Evolutionary conservation across 1,140 invertebrate genomes (phyloP), one percentile per base, ranked within the genome.

Genomic region (Chelonus insularis): DNA sequence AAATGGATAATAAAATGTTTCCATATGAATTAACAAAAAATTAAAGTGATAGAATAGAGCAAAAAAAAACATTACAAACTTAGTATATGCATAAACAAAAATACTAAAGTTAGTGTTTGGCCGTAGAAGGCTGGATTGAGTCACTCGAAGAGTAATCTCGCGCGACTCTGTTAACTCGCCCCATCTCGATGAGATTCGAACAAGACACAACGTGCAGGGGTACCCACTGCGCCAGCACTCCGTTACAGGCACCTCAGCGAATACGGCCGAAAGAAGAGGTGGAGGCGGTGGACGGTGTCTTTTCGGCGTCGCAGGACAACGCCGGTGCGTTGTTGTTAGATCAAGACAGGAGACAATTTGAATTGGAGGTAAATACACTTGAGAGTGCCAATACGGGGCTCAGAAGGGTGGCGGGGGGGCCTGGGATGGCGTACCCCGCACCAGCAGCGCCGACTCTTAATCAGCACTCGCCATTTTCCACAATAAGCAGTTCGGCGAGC

Each of bases 161-260:
- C 71, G 72, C 70, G 76, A 75, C 77, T 74, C 74, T 70, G 71
- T 71, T 64, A 69, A 73, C 65, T 68, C 70, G 70, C 72, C 74
- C 48, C 72, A 76, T 79, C 78, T 81, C 78, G 78, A 80, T 81
- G 78, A 81, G 78, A 81, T 80, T 79, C 80, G 78, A 80, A 79
- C 80, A 80, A 72, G 78, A 81, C 60, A 73, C 78, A 68, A 74
- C 78, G 78, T 80, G 78, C 78, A 80, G 78, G 78, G 78, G 77
- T 81, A 80, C 79, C 79, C 79, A 80, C 78, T 80, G 79, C 79
- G 79, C 79, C 78, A 80, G 79, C 78, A 79, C 78, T 77, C 78
- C 79, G 71, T 76, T 79, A 75, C 77, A 77, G 67, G 71, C 68
- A 56, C 51, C 57, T 63, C 61, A 62, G 52, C 61, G 36, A 51